Conservation (phyloP, 2,888 invertebrate genomes). For the Drosophila nigricruria region DNA sequence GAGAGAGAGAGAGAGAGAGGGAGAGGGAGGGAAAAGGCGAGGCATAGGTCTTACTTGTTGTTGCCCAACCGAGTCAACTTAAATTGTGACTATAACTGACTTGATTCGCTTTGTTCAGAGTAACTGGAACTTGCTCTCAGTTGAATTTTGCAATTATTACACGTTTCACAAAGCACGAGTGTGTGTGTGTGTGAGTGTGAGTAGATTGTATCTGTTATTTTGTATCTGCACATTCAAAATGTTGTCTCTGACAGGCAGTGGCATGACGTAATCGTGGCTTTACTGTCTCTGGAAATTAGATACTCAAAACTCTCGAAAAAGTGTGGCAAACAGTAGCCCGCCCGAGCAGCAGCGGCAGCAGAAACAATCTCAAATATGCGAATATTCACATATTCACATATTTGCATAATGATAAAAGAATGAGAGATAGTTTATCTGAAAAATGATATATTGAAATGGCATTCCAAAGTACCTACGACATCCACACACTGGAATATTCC, state of each 20-base stretch:
- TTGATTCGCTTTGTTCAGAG: slow-evolving; percentile 48
- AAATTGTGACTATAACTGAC: slow-evolving; percentile 22
- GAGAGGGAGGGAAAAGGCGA: not conserved
- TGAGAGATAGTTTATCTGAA: slow-evolving; percentile 48
- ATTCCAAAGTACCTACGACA: slow-evolving; percentile 12
- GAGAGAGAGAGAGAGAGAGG: not conserved
- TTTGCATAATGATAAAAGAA: slow-evolving; percentile 27
- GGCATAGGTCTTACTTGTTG: slow-evolving; percentile 17
- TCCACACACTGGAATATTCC: slow-evolving; percentile 11
- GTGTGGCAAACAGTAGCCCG: slow-evolving; percentile 18
- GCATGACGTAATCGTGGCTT: slow-evolving; percentile 49
- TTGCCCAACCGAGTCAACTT: slow-evolving; percentile 35
- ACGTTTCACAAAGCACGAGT: slow-evolving; percentile 26
- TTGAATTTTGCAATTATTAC: slow-evolving; percentile 66
- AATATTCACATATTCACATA: slow-evolving; percentile 35
- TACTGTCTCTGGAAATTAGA: slow-evolving; percentile 55
- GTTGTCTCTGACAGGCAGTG: slow-evolving; percentile 32
- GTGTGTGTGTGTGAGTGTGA: slow-evolving; percentile 23
- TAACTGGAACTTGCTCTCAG: slow-evolving; percentile 63
- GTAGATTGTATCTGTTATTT: slow-evolving; percentile 22
- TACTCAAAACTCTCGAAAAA: slow-evolving; percentile 44
- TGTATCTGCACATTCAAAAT: slow-evolving; percentile 46
- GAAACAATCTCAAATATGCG: slow-evolving; percentile 42
- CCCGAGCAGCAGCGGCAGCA: not conserved
- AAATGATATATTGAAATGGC: slow-evolving; percentile 40